Conservation (phyloP, 2,888 invertebrate species). For the Chloroclysta siterata region DNA sequence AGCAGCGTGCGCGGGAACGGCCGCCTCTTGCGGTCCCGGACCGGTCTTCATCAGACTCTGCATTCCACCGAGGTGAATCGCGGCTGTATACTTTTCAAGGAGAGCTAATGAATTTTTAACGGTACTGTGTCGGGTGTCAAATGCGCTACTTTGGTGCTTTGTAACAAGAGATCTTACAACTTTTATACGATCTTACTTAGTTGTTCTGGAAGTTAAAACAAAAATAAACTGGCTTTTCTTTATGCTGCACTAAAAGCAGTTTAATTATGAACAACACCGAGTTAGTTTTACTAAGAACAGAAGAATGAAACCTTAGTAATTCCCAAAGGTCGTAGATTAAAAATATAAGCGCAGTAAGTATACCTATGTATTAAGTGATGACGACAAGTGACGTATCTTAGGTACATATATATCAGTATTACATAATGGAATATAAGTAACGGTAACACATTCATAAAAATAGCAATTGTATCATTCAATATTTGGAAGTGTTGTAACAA, state of each 20-base stretch:
- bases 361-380: neutral
- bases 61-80: conserved; percentile 49
- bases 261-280: neutral
- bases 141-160: conserved; percentile 18
- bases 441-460: conserved; percentile 6
- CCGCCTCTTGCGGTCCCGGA: conserved; percentile 64
- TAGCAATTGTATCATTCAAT: conserved; percentile 9
- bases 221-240: neutral
- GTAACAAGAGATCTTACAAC: neutral
- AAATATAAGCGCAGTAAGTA: conserved; percentile 1
- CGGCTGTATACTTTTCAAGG: conserved; percentile 37
- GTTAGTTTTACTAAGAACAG: neutral
- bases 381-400: conserved; percentile 8
- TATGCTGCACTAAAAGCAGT: neutral
- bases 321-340: conserved; percentile 8
- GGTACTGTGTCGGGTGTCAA: conserved; percentile 32
- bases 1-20: conserved; percentile 69
- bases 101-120: conserved; percentile 43
- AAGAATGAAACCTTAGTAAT: conserved; percentile 14
- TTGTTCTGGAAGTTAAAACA: neutral
- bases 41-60: conserved; percentile 50
- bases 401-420: too few relatives aligned
- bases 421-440: conserved; percentile 23
- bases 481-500: conserved; percentile 21
- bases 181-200: neutral